Conservation (phyloP, 2,113 vertebrate species). For the Axis porcinus region DNA sequence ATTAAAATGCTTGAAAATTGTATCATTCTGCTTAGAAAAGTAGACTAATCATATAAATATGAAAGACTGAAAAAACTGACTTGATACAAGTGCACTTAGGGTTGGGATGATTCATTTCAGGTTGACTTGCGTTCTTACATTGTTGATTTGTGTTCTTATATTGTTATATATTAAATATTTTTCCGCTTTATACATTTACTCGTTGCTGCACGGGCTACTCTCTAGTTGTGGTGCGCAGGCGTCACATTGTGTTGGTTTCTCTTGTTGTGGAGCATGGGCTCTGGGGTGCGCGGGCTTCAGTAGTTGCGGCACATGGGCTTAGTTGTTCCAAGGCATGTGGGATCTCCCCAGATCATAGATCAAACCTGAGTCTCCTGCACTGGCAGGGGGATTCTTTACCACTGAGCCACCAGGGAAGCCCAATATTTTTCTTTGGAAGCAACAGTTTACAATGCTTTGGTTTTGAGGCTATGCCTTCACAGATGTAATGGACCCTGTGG, state of each 20-base stretch:
- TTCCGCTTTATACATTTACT: neutral
- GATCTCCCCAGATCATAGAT: neutral
- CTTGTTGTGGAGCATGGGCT: neutral
- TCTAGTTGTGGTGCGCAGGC: neutral
- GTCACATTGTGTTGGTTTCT: neutral
- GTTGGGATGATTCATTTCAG: neutral
- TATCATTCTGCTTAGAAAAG: neutral
- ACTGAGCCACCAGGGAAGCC: neutral
- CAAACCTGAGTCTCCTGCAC: neutral
- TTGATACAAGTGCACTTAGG: neutral
- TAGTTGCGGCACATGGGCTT: neutral
- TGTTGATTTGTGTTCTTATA: neutral
- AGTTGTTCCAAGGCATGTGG: neutral
- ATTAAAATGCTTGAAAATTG: slow-evolving; percentile 13
- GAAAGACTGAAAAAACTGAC: neutral
- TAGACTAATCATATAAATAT: neutral
- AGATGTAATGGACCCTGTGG: neutral
- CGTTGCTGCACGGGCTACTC: neutral
- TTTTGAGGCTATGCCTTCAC: neutral
- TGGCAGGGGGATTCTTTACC: neutral
- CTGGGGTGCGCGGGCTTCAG: neutral
- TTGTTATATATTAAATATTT: neutral
- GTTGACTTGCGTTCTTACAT: neutral
- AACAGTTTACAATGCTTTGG: neutral
- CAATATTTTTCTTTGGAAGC: neutral